Conservation (phyloP, 2,113 vertebrate species). For the Oryzias curvinotus region DNA sequence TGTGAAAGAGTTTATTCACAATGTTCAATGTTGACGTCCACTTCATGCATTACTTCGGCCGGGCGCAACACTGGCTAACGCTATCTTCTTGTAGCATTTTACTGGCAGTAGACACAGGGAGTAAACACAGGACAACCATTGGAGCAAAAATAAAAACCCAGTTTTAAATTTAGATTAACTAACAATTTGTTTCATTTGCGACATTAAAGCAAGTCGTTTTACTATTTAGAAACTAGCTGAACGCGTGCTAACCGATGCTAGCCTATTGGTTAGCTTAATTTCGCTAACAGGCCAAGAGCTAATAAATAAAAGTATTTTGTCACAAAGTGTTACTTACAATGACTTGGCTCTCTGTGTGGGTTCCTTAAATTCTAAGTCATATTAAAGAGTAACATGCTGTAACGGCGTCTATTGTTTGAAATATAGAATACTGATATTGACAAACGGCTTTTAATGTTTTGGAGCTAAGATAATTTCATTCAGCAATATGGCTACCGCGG, state of each 20-base stretch:
- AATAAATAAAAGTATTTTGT: conserved; percentile 38
- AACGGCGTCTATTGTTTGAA: conserved; percentile 29
- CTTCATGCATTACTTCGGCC: conserved; percentile 5
- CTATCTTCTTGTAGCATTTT: neutral
- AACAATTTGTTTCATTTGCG: no score
- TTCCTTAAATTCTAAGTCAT: conserved; percentile 60
- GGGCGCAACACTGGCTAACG: conserved; percentile 32
- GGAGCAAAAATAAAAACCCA: no score
- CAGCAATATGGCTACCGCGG: conserved; percentile 75
- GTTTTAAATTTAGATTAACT: no score
- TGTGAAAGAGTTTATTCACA: no score
- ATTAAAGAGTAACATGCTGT: conserved; percentile 33
- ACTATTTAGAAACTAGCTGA: conserved; percentile 12
- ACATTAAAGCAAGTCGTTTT: neutral
- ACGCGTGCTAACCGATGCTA: conserved; percentile 47
- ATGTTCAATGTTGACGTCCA: neutral
- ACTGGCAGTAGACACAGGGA: no score
- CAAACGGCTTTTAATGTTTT: conserved; percentile 63
- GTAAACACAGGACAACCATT: no score
- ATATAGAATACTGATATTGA: conserved; percentile 59
- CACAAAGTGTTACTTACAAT: conserved; percentile 58
- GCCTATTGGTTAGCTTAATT: conserved; percentile 58
- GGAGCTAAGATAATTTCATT: conserved; percentile 68
- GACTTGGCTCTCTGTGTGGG: conserved; percentile 25
- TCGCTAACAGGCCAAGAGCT: conserved; percentile 52